phyloP scores from a whole-genome alignment of 2,113 vertebrate species.

The Psophia crepitans region DNA sequence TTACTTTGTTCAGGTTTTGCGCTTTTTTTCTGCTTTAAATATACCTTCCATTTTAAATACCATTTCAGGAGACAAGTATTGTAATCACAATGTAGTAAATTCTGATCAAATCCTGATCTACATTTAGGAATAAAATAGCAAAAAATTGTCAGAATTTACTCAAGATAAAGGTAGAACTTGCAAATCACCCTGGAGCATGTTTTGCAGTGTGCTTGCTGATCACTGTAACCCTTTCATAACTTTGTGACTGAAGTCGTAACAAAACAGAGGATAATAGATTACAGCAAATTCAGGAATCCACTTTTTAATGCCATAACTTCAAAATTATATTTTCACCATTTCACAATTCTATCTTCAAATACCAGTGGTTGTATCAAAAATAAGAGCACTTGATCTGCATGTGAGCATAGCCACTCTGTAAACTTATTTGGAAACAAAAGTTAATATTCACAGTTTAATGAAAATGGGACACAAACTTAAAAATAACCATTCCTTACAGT shows the following conservation, averaged over 20 bases:
- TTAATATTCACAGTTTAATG: neutral
- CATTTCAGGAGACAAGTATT: neutral
- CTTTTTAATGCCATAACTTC: neutral
- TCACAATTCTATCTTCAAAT: neutral
- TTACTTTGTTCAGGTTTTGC: neutral
- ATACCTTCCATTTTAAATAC: neutral
- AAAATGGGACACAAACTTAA: neutral
- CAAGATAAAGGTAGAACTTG: neutral
- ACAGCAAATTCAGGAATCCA: neutral
- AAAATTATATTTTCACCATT: neutral
- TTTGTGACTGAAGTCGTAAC: neutral
- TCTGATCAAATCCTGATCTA: neutral
- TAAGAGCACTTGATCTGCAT: neutral
- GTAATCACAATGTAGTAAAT: neutral
- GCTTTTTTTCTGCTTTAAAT: neutral
- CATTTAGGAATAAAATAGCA: accelerated
- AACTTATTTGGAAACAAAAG: neutral
- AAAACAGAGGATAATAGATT: neutral
- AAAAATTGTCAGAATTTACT: neutral
- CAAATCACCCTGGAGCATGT: neutral
- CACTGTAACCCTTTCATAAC: neutral
- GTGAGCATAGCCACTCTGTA: neutral
- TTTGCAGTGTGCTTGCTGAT: neutral
- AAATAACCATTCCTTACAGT: slow-evolving; percentile 82
- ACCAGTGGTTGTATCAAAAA: neutral